Evolutionary conservation across 2,797 vertebrate species (phyloP).

Genomic region (Pangasius larnaudii): DNA sequence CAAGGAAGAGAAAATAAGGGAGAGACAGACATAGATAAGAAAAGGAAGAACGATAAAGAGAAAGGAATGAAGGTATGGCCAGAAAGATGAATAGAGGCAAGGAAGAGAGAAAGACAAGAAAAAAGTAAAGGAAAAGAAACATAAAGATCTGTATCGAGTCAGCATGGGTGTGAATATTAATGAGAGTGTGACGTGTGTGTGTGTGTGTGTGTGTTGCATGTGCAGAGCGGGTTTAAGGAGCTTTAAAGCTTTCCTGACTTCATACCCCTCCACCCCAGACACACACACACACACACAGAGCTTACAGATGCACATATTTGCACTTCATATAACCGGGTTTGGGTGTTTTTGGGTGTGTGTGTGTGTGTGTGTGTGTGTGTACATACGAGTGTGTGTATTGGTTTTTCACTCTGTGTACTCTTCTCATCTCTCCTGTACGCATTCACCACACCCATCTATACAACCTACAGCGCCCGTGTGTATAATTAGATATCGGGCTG

Average conservation of each 20-base stretch:
- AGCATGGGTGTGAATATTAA: background rate
- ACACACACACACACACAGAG: constrained; percentile 14
- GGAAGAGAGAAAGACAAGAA: background rate
- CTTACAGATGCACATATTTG: constrained; percentile 22
- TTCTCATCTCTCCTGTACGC: constrained; percentile 1
- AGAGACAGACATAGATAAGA: background rate
- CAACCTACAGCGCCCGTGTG: constrained; percentile 49
- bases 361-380: background rate
- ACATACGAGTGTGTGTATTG: constrained; percentile 4
- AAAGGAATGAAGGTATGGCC: background rate
- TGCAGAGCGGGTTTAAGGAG: background rate
- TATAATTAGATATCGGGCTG: constrained; percentile 65
- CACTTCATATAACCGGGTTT: background rate
- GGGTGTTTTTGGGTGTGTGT: background rate
- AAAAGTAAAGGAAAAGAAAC: background rate
- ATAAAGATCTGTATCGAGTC: background rate
- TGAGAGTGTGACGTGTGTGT: background rate
- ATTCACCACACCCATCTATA: constrained; percentile 43
- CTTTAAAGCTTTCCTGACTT: constrained; percentile 13
- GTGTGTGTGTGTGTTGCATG: background rate
- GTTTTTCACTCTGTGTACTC: constrained; percentile 17
- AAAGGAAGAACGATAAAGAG: background rate
- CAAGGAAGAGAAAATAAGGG: background rate
- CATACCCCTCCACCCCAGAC: background rate
- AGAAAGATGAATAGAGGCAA: background rate